Percentiles rank a stretch among this genome's conserved stretches.
Evolutionary conservation across 2,113 vertebrate genomes (phyloP).

Genomic region (Puma concolor): DNA sequence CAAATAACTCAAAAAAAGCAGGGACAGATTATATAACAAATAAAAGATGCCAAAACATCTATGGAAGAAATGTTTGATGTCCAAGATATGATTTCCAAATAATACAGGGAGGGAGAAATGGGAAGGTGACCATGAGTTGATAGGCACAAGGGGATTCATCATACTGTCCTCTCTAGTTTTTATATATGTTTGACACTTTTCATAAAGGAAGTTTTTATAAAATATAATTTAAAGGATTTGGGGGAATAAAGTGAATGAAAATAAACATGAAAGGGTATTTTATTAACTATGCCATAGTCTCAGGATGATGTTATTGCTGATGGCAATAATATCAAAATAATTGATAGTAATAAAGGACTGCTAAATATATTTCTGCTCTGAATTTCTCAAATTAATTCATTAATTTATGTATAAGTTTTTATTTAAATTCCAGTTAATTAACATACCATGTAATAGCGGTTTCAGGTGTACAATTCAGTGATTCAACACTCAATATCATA

Average conservation of each 20-base stretch:
- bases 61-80: background rate
- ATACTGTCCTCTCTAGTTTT: background rate
- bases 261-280: background rate
- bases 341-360: background rate
- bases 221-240: conserved; percentile 22
- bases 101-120: background rate
- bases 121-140: background rate
- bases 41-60: background rate
- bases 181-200: background rate
- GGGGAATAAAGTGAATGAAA: conserved; percentile 15
- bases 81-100: conserved; percentile 31
- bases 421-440: background rate
- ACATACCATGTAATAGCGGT: background rate
- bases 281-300: background rate
- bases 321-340: background rate
- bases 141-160: background rate
- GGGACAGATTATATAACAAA: background rate
- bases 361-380: background rate
- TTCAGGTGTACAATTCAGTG: background rate
- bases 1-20: background rate
- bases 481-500: background rate
- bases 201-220: conserved; percentile 4
- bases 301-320: background rate
- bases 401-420: background rate
- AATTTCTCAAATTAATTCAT: background rate